Evolutionary conservation across 2,797 vertebrate species (phyloP).

Genomic region (Choloepus didactylus): DNA sequence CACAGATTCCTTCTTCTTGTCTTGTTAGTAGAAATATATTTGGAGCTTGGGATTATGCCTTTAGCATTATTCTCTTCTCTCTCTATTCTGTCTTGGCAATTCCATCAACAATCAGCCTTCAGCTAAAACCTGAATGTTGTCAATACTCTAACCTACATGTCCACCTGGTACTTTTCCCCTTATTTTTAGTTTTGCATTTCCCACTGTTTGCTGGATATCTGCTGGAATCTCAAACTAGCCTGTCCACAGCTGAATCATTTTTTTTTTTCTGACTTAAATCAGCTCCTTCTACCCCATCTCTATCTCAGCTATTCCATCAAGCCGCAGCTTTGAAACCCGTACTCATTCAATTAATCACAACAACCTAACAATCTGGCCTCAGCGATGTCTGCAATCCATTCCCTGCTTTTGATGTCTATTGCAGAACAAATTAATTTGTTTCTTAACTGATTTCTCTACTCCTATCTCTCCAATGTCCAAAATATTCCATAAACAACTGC

Average conservation of each 20-base stretch:
- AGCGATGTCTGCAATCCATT: not conserved
- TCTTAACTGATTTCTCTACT: slow-evolving; percentile 23
- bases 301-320: not conserved
- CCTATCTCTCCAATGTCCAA: not conserved
- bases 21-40: not conserved
- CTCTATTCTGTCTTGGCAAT: not conserved
- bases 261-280: slow-evolving; percentile 13
- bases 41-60: not conserved
- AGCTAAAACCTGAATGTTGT: not conserved
- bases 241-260: not conserved
- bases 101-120: not conserved
- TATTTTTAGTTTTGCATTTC: not conserved
- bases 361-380: not conserved
- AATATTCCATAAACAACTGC: slow-evolving; percentile 4
- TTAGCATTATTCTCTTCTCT: not conserved
- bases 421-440: slow-evolving; percentile 13
- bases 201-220: not conserved
- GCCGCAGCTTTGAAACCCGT: not conserved
- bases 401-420: not conserved
- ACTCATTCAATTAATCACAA: not conserved
- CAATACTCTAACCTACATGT: not conserved
- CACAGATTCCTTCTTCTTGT: not conserved
- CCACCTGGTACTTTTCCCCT: not conserved
- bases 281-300: not conserved
- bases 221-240: not conserved